Conservation (phyloP, 1,140 invertebrate species). For the Latrodectus geometricus region DNA sequence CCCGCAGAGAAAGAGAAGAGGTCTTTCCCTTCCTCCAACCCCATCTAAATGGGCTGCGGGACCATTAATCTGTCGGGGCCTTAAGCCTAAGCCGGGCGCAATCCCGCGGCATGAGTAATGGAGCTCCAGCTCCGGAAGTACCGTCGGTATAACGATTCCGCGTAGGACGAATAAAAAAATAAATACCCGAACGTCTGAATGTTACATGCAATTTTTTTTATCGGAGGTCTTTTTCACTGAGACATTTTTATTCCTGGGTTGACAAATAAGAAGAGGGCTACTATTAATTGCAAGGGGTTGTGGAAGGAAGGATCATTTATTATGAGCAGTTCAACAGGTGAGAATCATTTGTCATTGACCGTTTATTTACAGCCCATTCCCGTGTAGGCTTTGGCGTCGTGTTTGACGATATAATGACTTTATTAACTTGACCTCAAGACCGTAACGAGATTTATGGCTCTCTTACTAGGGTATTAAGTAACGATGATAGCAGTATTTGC, state of each 20-base stretch:
- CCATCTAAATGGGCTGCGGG: not conserved
- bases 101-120: slow-evolving; percentile 46
- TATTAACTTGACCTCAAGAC: slow-evolving; percentile 44
- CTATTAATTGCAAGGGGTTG: slow-evolving; percentile 46
- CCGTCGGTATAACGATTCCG: not conserved
- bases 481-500: too few species aligned
- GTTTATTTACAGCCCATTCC: not conserved
- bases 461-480: too few species aligned
- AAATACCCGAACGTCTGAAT: not conserved
- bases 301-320: slow-evolving; percentile 20
- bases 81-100: slow-evolving; percentile 47
- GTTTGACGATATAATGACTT: slow-evolving; percentile 48
- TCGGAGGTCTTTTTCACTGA: not conserved
- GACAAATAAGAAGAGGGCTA: slow-evolving; percentile 47
- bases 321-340: slow-evolving; percentile 37
- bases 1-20: not conserved
- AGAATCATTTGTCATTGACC: slow-evolving; percentile 37
- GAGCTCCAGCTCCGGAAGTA: slow-evolving; percentile 20
- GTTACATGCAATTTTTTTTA: not conserved
- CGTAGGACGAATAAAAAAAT: not conserved
- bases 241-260: slow-evolving; percentile 49
- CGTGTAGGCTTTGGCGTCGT: not conserved
- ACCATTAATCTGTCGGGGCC: slow-evolving; percentile 52
- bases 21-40: not conserved
- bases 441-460: slow-evolving; percentile 37